phyloP scores from a whole-genome alignment of 30 jellyfish, hydroid and myxozoan species.

The Pseudorhiza aurosa region DNA sequence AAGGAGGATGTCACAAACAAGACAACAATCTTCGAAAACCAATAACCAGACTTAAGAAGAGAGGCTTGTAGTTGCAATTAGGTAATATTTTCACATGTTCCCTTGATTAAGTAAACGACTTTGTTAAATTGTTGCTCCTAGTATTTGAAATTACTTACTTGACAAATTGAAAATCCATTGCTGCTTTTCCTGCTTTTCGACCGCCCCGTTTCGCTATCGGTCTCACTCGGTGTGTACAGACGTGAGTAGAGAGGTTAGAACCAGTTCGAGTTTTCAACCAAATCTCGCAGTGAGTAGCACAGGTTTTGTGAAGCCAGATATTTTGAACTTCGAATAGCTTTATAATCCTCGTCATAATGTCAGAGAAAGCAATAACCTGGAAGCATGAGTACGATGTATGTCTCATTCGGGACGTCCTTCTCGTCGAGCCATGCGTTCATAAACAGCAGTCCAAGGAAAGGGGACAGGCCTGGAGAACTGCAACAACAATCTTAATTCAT shows the following conservation, averaged over 20 bases:
- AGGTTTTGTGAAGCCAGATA: background rate
- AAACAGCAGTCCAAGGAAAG: constrained; percentile 1
- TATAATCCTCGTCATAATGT: background rate
- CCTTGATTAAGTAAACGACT: background rate
- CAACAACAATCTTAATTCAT: too few species aligned
- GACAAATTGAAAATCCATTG: too few species aligned
- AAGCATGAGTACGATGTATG: background rate
- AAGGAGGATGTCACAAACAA: too few species aligned
- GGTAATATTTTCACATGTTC: too few species aligned
- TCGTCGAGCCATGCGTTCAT: background rate
- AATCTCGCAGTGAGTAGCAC: background rate
- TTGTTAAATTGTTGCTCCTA: background rate
- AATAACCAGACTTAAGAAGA: too few species aligned
- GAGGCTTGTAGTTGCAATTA: too few species aligned
- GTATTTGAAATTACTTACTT: too few species aligned
- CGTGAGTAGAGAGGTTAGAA: too few species aligned
- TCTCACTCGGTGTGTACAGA: too few species aligned
- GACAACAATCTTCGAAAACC: too few species aligned
- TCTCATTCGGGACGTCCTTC: background rate
- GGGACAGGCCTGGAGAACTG: constrained; percentile 1
- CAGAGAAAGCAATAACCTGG: background rate
- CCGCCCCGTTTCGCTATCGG: too few species aligned
- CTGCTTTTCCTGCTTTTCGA: too few species aligned
- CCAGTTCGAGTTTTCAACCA: background rate
- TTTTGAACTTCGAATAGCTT: background rate